These are phyloP conservation scores for Macropus fuliginosus DNA, from an alignment of 2,797 vertebrate genomes.

Conservation along the genomic window DNA sequence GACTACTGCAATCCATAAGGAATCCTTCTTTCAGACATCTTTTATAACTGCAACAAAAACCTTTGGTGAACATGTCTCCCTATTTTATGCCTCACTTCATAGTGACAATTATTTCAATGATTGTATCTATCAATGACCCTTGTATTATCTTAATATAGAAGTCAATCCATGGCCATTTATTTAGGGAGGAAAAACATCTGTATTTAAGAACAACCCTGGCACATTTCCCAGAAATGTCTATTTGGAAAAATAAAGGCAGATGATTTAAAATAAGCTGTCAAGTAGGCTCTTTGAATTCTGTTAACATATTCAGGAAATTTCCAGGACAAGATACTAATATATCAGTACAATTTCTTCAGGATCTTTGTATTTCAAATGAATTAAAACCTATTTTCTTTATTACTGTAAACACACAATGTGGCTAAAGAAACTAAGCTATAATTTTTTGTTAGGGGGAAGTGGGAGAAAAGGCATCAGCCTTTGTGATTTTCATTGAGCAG, in stretches of 20 bases:
- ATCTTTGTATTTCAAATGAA: conserved; percentile 11
- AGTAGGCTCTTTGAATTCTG: conserved; percentile 2
- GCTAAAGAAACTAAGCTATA: not conserved
- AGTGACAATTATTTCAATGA: not conserved
- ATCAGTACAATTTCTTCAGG: not conserved
- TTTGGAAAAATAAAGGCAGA: conserved; percentile 39
- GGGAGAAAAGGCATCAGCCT: not conserved
- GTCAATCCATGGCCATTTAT: not conserved
- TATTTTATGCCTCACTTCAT: not conserved
- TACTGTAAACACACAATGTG: not conserved
- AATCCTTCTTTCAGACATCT: not conserved
- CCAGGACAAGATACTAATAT: conserved; percentile 2
- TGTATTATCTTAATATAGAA: not conserved
- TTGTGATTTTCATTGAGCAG: not conserved
- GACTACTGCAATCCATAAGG: not conserved
- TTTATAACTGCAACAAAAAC: not conserved
- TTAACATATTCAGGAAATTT: conserved; percentile 40
- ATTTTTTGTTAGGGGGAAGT: not conserved
- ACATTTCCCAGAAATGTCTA: conserved; percentile 47
- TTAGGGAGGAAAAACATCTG: not conserved
- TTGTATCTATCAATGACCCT: not conserved
- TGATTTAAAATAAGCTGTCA: conserved; percentile 43
- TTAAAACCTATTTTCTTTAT: not conserved
- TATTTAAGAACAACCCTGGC: conserved; percentile 41
- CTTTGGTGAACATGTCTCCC: not conserved